A percentile compares a stretch with the other conserved stretches of the same genome.
Evolutionary conservation across 2,797 vertebrate genomes (phyloP).

Genomic region (Clarias platycephalus): DNA sequence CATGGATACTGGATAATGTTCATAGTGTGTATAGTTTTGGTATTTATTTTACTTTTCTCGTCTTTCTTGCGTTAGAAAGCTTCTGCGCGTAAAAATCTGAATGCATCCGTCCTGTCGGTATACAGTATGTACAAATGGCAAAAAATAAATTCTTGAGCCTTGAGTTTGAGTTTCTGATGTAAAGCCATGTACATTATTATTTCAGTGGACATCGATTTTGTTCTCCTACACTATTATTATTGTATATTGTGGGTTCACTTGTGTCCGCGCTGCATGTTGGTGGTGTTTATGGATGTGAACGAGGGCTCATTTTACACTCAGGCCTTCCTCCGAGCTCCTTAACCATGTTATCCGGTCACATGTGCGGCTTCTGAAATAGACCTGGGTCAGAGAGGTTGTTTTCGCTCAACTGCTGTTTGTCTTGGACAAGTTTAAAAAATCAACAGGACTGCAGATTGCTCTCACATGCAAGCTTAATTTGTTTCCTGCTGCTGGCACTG

Average conservation of each 20-base stretch:
- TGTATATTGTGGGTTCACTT: neutral
- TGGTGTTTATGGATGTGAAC: constrained; percentile 2
- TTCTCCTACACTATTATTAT: neutral
- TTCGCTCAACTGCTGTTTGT: constrained; percentile 54
- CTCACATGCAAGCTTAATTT: constrained; percentile 73
- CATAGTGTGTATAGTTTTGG: too few species aligned
- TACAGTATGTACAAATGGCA: too few species aligned
- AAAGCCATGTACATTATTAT: neutral
- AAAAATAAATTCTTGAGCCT: too few species aligned
- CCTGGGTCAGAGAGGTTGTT: constrained; percentile 58
- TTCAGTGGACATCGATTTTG: too few species aligned
- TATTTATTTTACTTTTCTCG: too few species aligned
- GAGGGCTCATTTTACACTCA: constrained; percentile 12
- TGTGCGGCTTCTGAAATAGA: constrained; percentile 53
- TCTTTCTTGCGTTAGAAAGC: too few species aligned
- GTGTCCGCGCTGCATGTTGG: neutral
- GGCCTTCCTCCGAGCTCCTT: constrained; percentile 20
- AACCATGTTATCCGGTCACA: constrained; percentile 62
- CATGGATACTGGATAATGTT: too few species aligned
- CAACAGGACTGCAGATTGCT: constrained; percentile 65
- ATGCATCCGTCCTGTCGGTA: too few species aligned
- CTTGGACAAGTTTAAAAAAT: constrained; percentile 58
- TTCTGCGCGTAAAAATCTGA: too few species aligned
- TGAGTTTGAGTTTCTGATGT: neutral
- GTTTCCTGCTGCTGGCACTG: constrained; percentile 63